These are phyloP conservation scores for Metacarcinus magister DNA, from an alignment of 2,888 invertebrate genomes.

Conservation along the genomic window DNA sequence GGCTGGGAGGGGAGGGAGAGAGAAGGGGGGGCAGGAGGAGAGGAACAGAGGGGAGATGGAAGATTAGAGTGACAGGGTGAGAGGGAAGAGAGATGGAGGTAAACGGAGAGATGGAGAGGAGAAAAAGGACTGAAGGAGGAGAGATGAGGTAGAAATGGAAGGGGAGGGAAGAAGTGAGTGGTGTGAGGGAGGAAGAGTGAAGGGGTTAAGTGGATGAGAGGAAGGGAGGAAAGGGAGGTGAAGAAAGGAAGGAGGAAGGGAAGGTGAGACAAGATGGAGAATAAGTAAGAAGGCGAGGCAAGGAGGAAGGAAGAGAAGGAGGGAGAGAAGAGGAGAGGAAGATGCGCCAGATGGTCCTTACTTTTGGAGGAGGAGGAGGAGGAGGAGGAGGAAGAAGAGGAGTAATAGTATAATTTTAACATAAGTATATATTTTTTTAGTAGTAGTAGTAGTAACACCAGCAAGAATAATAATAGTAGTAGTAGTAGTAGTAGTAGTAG, in stretches of 20 bases:
- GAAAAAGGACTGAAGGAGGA: not conserved
- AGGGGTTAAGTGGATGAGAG: not conserved
- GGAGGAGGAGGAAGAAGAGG: not conserved
- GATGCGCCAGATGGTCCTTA: not conserved
- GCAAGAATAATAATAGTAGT: constrained; percentile 11
- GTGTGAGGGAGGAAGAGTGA: not conserved
- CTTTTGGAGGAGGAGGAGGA: not conserved
- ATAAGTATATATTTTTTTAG: not conserved
- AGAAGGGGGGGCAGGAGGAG: not conserved
- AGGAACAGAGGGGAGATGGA: not conserved
- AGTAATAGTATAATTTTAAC: not conserved
- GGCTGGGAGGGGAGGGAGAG: not conserved
- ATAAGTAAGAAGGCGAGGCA: not conserved
- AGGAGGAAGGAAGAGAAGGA: not conserved
- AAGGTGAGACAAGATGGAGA: not conserved
- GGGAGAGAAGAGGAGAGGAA: not conserved
- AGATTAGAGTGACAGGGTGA: not conserved
- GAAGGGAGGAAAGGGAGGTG: not conserved
- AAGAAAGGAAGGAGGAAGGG: not conserved
- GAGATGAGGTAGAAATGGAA: not conserved
- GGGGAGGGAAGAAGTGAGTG: not conserved
- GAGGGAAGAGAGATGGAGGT: constrained; percentile 2
- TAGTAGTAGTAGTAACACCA: not conserved
- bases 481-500: constrained; percentile 41
- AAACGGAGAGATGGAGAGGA: not conserved